Evolutionary conservation across 2,113 vertebrate species (phyloP), one percentile per base, ranked within the genome.

Genomic region (Etheostoma cragini): DNA sequence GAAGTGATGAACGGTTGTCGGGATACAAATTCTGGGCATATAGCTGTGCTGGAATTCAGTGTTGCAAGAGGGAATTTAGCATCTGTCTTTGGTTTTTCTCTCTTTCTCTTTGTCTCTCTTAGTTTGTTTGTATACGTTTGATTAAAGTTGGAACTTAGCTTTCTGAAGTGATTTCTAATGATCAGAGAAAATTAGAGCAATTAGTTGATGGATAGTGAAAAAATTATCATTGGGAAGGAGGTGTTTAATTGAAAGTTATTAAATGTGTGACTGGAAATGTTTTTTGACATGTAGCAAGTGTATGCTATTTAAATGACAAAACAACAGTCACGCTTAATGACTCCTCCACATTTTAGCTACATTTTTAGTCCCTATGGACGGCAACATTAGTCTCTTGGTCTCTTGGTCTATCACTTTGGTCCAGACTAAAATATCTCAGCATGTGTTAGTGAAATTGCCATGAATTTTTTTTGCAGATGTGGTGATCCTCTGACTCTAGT

Each of bases 111-210:
- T 35, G 21, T 46, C 6, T 26, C 35, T 57, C 35, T 67, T 21
- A 22, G 30, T 66, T 42, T 38, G 30, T 30, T 14, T 35, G 74
- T 54, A 24, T 73, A 38, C 60, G 11, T 72, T 13, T 52, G 21
- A 78, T 78, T 72, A 17, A 50, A 24, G 58, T 50, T 74, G 42
- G 76, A 64, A 58, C 70, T 58, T 15, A 69, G 19, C 17, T 30
- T 30, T 78, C 26, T 63, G 19, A 73, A 76, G 56, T 69, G 19
- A 74, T 60, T 24, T 60, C 3, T 49, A 58, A 38, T n/a, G 46
- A 60, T 46, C 4, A 74, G 38, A 45, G 70, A 53, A 53, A 22
- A 67, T 66, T 8, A 30, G 19, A 63, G 47, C 2, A 3, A 33
- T 63, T 30, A 54, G 50, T 10, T 4, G 49, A 47, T 71, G 35